Evolutionary conservation across 2,113 vertebrate genomes (phyloP), one percentile per base, ranked within the genome.

Genomic region (Dipodomys merriami): DNA sequence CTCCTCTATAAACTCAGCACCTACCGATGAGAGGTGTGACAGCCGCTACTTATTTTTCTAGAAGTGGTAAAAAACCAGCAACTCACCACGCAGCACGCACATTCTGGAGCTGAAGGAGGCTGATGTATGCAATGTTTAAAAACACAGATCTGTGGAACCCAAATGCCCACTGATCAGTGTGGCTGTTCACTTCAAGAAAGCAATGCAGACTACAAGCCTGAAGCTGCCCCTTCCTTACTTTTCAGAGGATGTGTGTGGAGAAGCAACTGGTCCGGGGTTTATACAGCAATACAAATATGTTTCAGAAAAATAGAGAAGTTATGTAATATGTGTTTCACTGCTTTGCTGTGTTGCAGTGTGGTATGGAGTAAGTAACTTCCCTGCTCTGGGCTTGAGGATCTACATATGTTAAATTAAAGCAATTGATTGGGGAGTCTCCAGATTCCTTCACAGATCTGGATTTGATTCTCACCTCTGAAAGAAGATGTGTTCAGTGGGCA

Each of bases 391-490:
- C 44, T 86, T 72, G 62, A 72, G 12, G 35, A 86, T 93, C 53
- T 73, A 53, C 15, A 29, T 49, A 22, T 64, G 44, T 83, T 49
- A 73, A 39, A 69, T 73, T 18, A 90, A 65, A 25, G 20, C 35
- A 73, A n/a, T 72, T 27, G 6, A 71, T 10, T 78, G 12, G 27
- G 23, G 15, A 69, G 11, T 74, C 33, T 93, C 60, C 62, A 68
- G 25, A 62, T 60, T 53, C 33, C 35, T 81, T 92, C 64, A n/a
- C 60, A 84, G 35, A 35, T 39, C 7, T 67, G 20, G 62, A 91
- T 87, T 91, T 87, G 69, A 93, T 79, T 90, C 89, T 46, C 27
- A 80, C 33, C 62, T 81, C 77, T 62, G 44, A 94, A 76, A 96
- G 33, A 83, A 72, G 69, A 46, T 57, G 4, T 81, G 25, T 84